phyloP scores from a whole-genome alignment of 1,140 invertebrate species.

The Orussus abietinus region DNA sequence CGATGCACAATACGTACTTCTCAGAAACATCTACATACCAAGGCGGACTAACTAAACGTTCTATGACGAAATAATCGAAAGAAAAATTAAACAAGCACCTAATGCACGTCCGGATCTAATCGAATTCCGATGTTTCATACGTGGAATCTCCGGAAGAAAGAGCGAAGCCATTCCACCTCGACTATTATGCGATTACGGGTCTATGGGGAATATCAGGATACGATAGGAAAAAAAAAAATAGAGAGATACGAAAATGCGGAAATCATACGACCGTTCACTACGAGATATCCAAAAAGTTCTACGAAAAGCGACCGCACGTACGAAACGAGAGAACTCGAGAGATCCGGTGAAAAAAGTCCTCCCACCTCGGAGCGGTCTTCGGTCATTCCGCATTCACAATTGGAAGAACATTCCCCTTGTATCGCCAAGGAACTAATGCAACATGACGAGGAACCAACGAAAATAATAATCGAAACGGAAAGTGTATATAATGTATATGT shows the following conservation, averaged over 20 bases:
- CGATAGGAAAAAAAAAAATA: no score
- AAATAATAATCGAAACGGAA: constrained; percentile 27
- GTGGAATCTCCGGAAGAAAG: no score
- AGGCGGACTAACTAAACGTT: constrained; percentile 12
- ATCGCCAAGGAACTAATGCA: constrained; percentile 26
- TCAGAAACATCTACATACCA: constrained; percentile 25
- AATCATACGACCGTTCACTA: no score
- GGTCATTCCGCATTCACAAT: constrained; percentile 53
- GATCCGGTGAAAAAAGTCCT: constrained; percentile 13
- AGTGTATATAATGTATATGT: constrained; percentile 17
- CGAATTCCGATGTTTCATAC: no score
- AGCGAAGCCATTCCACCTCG: no score
- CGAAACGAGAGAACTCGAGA: constrained; percentile 28
- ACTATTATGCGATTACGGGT: no score
- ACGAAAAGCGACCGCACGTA: constrained; percentile 10
- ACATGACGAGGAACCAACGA: constrained; percentile 18
- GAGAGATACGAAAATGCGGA: no score
- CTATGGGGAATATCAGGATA: no score
- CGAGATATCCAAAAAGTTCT: constrained; percentile 8
- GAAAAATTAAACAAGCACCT: constrained; percentile 27
- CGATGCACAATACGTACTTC: constrained; percentile 22
- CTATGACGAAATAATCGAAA: constrained; percentile 18
- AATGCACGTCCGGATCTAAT: constrained; percentile 9
- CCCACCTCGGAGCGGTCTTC: constrained; percentile 18
- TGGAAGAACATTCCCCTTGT: constrained; percentile 53